Conservation (phyloP, 2,888 invertebrate species). For the Apomyelois bistriatella region DNA sequence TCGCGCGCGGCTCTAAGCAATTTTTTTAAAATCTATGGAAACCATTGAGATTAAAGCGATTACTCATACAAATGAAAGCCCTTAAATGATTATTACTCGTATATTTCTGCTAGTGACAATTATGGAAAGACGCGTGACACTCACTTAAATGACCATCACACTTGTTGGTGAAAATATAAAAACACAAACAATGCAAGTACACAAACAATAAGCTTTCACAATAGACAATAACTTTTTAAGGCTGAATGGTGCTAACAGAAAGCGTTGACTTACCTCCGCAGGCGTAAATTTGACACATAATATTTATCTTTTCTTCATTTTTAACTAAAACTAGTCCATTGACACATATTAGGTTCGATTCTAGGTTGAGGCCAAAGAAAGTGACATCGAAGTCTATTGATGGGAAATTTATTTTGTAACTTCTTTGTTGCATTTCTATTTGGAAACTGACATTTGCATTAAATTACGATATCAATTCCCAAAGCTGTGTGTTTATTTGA, state of each 20-base stretch:
- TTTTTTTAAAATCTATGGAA: too few species aligned
- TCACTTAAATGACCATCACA: constrained; percentile 5
- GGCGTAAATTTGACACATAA: constrained; percentile 34
- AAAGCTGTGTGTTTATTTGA: constrained; percentile 24
- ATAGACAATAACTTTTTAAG: constrained; percentile 19
- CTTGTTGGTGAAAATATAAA: constrained; percentile 10
- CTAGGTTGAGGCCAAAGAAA: constrained; percentile 45
- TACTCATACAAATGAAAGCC: too few species aligned
- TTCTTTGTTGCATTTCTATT: constrained; percentile 44
- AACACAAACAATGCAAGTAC: neutral
- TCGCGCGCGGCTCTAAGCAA: too few species aligned
- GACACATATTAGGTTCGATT: constrained; percentile 28
- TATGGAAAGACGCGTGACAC: neutral
- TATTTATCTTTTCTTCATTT: constrained; percentile 29
- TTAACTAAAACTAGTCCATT: constrained; percentile 30
- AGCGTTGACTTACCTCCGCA: constrained; percentile 20
- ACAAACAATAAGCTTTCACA: constrained; percentile 21
- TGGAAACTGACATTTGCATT: constrained; percentile 49
- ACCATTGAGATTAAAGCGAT: too few species aligned
- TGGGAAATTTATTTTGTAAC: constrained; percentile 40
- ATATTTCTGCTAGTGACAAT: neutral
- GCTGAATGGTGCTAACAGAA: constrained; percentile 18
- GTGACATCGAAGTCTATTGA: constrained; percentile 34
- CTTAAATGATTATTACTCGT: too few species aligned
- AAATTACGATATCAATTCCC: constrained; percentile 42